phyloP scores from a whole-genome alignment of 2,797 vertebrate species.

The Xiphophorus birchmanni region DNA sequence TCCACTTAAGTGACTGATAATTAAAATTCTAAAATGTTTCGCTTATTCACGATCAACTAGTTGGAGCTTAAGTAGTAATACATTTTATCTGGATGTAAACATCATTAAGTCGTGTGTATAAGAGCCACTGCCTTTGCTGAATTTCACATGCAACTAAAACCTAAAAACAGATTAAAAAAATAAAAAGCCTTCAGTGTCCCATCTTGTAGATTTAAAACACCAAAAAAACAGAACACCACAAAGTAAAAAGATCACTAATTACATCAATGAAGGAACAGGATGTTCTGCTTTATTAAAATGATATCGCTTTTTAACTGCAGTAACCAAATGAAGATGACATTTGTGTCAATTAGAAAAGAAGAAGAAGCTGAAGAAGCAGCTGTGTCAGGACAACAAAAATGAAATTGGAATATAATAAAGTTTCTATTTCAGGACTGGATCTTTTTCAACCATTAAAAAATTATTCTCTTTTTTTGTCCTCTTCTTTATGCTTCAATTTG shows the following conservation, averaged over 20 bases:
- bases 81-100: background rate
- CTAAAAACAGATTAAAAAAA: background rate
- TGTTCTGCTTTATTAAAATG: background rate
- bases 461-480: background rate
- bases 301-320: background rate
- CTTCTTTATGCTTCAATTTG: background rate
- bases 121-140: background rate
- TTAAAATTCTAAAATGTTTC: background rate
- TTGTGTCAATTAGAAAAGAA: background rate
- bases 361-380: background rate
- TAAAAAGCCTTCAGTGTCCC: background rate
- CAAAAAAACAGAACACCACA: background rate
- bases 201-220: background rate
- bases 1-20: background rate
- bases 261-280: background rate
- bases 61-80: background rate
- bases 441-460: background rate
- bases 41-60: background rate
- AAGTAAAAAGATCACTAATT: background rate
- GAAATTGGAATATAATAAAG: background rate
- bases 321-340: background rate
- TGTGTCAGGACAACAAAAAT: background rate
- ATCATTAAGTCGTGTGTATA: background rate
- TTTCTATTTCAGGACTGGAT: background rate
- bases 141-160: background rate